A percentile compares a stretch with the other conserved stretches of the same genome.
These are phyloP conservation scores for Hypomesus transpacificus DNA, from an alignment of 2,113 vertebrate genomes.

Conservation along the genomic window DNA sequence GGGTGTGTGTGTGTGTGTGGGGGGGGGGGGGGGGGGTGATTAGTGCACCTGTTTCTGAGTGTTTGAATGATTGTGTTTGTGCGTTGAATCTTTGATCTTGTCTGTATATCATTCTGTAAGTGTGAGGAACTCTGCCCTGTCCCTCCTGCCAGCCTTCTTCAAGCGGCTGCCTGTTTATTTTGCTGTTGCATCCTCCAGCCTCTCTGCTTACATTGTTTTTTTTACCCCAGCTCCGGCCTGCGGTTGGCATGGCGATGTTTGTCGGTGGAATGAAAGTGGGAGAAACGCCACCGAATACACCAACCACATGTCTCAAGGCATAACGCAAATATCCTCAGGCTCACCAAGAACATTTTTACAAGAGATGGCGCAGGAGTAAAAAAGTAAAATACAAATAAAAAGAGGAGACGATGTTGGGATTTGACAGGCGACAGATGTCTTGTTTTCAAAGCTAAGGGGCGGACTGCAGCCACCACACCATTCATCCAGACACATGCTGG, in stretches of 20 bases:
- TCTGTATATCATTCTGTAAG: background rate
- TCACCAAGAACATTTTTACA: conserved; percentile 38
- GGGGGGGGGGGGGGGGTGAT: too few relatives aligned
- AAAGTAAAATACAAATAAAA: background rate
- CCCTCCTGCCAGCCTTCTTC: conserved; percentile 5
- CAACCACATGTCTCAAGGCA: conserved; percentile 32
- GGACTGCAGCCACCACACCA: background rate
- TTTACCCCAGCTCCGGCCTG: conserved; percentile 46
- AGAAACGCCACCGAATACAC: conserved; percentile 27
- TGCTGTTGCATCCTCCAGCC: conserved; percentile 37
- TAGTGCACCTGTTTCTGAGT: too few relatives aligned
- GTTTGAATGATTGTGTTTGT: background rate
- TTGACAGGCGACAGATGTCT: conserved; percentile 22
- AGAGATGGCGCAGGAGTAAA: background rate
- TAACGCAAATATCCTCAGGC: conserved; percentile 19
- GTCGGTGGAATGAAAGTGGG: conserved; percentile 33
- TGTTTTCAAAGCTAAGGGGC: conserved; percentile 7
- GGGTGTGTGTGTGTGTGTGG: too few relatives aligned
- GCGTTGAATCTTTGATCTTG: background rate
- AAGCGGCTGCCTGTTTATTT: conserved; percentile 37
- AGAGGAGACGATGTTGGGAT: conserved; percentile 21
- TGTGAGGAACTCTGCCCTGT: conserved; percentile 5
- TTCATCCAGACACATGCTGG: conserved; percentile 21
- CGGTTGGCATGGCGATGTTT: conserved; percentile 47
- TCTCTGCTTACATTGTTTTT: conserved; percentile 57